Percentiles rank a stretch among this genome's conserved stretches.
phyloP scores from a whole-genome alignment of 2,113 vertebrate genomes.

The Panthera tigris region DNA sequence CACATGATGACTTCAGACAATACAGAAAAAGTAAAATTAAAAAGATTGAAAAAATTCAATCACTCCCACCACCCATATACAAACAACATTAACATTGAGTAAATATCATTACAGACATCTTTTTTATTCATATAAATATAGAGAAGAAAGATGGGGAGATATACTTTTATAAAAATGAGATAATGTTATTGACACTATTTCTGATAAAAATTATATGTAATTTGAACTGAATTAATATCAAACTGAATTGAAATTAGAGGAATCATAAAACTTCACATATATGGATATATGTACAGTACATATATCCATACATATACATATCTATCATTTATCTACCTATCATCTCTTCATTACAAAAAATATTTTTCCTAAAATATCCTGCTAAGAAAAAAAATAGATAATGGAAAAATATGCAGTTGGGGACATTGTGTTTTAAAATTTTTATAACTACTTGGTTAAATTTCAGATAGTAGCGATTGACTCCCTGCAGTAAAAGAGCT shows the following conservation, averaged over 20 bases:
- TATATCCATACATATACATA: background rate
- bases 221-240: slow-evolving; percentile 5
- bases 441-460: background rate
- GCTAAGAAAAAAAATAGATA: background rate
- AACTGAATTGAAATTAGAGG: background rate
- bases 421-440: background rate
- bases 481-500: background rate
- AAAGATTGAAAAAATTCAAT: background rate
- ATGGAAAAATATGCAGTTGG: background rate
- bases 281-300: background rate
- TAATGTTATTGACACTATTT: background rate
- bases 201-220: background rate
- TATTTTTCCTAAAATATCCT: background rate
- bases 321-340: background rate
- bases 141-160: background rate
- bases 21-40: background rate
- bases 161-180: background rate
- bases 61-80: background rate
- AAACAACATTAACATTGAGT: background rate
- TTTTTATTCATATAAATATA: background rate
- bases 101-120: background rate
- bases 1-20: background rate
- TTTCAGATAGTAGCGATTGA: background rate
- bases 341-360: background rate
- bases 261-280: background rate